Evolutionary conservation across 2,888 invertebrate species (phyloP), one percentile per base, ranked within the genome.

Genomic region (Anodontia alba): DNA sequence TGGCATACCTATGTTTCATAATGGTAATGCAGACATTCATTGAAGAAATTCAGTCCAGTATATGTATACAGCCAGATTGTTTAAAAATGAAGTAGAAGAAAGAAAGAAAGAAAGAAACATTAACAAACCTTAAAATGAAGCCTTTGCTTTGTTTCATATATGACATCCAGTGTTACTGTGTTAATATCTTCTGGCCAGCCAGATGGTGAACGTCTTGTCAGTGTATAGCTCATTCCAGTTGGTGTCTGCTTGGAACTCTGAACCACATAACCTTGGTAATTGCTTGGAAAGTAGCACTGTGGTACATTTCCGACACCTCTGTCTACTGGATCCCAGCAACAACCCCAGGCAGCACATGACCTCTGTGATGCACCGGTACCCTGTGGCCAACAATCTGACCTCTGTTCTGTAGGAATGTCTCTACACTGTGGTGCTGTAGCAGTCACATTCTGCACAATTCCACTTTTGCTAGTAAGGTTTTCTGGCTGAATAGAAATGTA

Each of bases 361-460:
- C 70, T 66, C 54, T 81, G 68, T 17, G 86, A 71, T n/a, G 82
- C 80, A 7, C 62, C 80, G 12, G 57, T 67, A 38, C 38, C 38
- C 62, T 88, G 87, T 2, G 91, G 90, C 77, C 88, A 84, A 79
- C 91, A 91, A 76, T 91, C 90, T 78, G 84, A 86, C 69, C 85
- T 81, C 3, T 81, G 51, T 42, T 68, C 73, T 70, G 76, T 67
- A 36, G 78, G 73, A 36, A 80, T 79, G 17, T 67, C 43, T 3
- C 36, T 62, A 80, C 87, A 87, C 26, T 72, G 72, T n/a, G 80
- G 80, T 12, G 46, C 15, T 46, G 20, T 20, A 20, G 46, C 3
- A 3, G 20, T 46, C 46, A 46, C 15, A 20, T 20, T 20, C 20
- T 46, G 38, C 5, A 12, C 38, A 12, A 12, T 38, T 38, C 38